Evolutionary conservation across 2,888 invertebrate genomes (phyloP).

Genomic region (Galeruca laticollis): DNA sequence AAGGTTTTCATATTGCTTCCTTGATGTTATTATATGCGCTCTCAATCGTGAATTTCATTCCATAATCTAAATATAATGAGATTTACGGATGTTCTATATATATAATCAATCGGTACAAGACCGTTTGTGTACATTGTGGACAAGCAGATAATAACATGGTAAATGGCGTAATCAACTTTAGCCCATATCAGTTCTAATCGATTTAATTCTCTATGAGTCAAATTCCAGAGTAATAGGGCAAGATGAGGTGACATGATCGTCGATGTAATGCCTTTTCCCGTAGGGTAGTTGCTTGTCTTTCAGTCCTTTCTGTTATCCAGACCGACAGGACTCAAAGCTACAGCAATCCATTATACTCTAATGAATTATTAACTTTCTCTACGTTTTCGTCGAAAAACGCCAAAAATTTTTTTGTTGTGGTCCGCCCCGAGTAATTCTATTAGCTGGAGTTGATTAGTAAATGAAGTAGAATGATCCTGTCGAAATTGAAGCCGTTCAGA

Average conservation of each 20-base stretch:
- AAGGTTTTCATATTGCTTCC: background rate
- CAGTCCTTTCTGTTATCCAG: constrained; percentile 54
- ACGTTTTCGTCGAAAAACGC: constrained; percentile 26
- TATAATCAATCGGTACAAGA: constrained; percentile 32
- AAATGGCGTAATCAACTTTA: constrained; percentile 38
- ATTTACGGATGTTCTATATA: constrained; percentile 19
- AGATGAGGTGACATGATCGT: constrained; percentile 51
- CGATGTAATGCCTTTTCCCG: constrained; percentile 44
- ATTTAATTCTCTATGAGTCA: constrained; percentile 33
- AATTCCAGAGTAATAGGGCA: constrained; percentile 34
- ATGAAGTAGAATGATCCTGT: constrained; percentile 37
- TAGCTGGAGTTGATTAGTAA: constrained; percentile 31
- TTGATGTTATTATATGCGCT: background rate
- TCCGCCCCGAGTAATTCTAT: constrained; percentile 30
- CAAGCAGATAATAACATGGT: constrained; percentile 37
- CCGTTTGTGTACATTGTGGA: constrained; percentile 23
- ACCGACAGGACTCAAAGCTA: constrained; percentile 51
- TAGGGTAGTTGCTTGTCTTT: constrained; percentile 54
- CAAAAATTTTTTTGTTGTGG: constrained; percentile 33
- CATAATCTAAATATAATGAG: constrained; percentile 6
- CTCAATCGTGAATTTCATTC: background rate
- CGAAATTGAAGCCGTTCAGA: constrained; percentile 20
- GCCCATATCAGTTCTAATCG: constrained; percentile 35
- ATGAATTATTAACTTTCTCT: constrained; percentile 50
- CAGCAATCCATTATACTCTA: constrained; percentile 55